These are phyloP conservation scores for Platynereis dumerilii DNA, from an alignment of 2,888 invertebrate species.

Conservation along the genomic window DNA sequence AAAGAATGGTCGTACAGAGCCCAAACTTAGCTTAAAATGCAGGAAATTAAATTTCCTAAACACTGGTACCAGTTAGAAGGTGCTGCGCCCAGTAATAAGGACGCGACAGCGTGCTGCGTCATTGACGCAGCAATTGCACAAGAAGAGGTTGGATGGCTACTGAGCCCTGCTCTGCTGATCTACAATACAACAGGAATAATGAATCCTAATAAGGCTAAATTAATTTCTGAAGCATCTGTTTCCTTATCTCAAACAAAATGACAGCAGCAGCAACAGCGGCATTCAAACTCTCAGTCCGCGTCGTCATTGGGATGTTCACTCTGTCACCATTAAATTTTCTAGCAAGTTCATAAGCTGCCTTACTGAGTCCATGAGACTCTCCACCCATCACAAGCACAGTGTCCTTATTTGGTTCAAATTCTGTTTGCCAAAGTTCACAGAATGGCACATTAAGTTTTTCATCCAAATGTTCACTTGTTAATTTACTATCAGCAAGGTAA, in stretches of 20 bases:
- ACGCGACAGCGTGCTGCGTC: no score
- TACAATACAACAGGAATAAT: no score
- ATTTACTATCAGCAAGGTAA: slow-evolving; percentile 38
- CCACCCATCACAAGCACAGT: slow-evolving; percentile 82
- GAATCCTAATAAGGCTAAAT: no score
- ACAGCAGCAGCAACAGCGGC: slow-evolving; percentile 82
- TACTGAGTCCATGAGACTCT: slow-evolving; percentile 86
- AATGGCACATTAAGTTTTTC: neutral
- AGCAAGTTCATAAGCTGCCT: slow-evolving; percentile 73
- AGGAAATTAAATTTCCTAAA: no score
- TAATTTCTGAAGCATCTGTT: slow-evolving; percentile 20
- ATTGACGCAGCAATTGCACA: no score
- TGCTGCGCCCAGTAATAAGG: no score
- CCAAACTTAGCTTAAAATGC: no score
- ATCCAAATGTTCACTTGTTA: neutral
- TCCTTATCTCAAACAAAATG: slow-evolving; percentile 79
- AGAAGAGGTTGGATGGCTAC: no score
- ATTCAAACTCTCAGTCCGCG: slow-evolving; percentile 84
- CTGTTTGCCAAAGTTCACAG: neutral
- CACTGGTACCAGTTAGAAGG: no score
- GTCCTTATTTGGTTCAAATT: slow-evolving; percentile 52
- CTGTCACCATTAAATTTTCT: slow-evolving; percentile 69
- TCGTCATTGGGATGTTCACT: slow-evolving; percentile 80
- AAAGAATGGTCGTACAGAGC: no score
- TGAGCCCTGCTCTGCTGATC: no score